phyloP scores from a whole-genome alignment of 2,113 vertebrate species.

The Chunga burmeisteri region DNA sequence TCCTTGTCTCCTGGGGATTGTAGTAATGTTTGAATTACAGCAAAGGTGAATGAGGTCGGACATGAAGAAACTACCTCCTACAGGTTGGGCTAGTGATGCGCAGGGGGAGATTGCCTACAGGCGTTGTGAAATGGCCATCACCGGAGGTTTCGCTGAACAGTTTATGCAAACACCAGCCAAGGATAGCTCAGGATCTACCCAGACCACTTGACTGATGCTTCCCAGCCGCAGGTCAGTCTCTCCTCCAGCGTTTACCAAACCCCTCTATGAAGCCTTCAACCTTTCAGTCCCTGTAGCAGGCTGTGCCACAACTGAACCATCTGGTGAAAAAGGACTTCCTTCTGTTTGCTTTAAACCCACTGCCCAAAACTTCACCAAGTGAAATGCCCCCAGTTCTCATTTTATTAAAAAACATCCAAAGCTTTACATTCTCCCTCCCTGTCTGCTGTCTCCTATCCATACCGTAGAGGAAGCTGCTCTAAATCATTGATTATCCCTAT shows the following conservation, averaged over 20 bases:
- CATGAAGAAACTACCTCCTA: neutral
- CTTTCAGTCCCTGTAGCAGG: neutral
- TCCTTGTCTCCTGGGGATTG: neutral
- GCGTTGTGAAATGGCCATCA: neutral
- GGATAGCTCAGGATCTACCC: neutral
- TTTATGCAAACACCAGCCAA: neutral
- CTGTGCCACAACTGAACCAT: neutral
- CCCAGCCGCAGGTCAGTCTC: neutral
- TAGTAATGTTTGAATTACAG: neutral
- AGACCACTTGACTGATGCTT: rapidly evolving
- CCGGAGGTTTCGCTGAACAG: neutral
- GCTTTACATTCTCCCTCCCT: rapidly evolving
- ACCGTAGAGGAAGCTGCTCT: neutral
- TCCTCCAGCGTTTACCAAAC: neutral
- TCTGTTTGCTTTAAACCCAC: neutral
- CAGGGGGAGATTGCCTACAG: neutral
- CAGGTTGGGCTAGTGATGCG: neutral
- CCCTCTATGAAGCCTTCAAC: neutral
- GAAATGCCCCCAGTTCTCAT: neutral
- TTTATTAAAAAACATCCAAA: neutral
- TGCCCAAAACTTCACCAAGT: neutral
- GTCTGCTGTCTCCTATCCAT: neutral
- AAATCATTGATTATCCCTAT: neutral
- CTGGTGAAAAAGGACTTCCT: neutral
- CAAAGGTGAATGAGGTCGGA: neutral